Conservation (phyloP, 2,113 vertebrate species). For the Furnarius figulus region DNA sequence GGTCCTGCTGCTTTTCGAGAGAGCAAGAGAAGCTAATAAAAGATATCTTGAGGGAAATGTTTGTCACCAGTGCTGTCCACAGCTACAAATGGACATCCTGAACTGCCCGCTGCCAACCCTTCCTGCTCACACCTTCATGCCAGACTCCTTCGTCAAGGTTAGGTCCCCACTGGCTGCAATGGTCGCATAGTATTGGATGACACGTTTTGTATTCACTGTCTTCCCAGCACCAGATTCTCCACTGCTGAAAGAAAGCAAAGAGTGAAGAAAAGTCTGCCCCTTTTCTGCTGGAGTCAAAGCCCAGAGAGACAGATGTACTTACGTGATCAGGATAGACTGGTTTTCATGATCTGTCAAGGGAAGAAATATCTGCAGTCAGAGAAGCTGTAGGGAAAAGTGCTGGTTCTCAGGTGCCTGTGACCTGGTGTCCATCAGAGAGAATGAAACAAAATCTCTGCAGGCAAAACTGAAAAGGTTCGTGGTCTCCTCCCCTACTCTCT, state of each 20-base stretch:
- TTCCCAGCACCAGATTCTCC: conserved; percentile 86
- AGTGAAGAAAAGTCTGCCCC: neutral
- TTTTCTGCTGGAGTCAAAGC: neutral
- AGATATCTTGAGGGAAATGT: neutral
- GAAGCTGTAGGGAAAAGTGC: neutral
- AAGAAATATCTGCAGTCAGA: neutral
- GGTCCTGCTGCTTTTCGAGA: neutral
- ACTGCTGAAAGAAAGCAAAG: neutral
- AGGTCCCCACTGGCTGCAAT: conserved; percentile 73
- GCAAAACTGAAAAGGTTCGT: neutral
- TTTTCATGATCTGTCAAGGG: conserved; percentile 72
- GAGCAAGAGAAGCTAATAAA: neutral
- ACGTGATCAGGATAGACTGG: conserved; percentile 81
- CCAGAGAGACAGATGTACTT: conserved; percentile 17
- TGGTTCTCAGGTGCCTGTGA: neutral
- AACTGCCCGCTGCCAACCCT: neutral
- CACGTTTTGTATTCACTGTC: conserved; percentile 94
- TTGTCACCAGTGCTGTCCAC: neutral
- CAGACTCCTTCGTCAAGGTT: conserved; percentile 48
- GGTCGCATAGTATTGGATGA: conserved; percentile 95
- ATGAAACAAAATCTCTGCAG: neutral
- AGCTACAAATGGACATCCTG: neutral
- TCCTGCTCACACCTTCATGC: conserved; percentile 33
- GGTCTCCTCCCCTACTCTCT: neutral
- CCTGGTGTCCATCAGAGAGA: too few species aligned